Conservation (phyloP, 2,113 vertebrate species). For the Phyllostomus discolor region DNA sequence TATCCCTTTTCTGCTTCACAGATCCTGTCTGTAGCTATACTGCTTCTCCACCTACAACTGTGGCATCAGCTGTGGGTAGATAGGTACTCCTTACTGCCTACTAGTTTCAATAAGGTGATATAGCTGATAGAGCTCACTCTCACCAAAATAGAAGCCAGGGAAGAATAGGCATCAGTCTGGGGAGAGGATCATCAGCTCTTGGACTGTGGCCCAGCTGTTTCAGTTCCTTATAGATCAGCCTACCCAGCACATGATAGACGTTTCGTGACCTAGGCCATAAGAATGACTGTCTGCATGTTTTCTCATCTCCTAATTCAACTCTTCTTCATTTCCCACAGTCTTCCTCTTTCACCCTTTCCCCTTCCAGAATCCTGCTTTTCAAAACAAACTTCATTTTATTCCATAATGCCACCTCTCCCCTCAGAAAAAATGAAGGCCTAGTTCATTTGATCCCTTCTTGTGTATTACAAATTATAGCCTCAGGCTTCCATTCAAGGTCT, state of each 20-base stretch:
- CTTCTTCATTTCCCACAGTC: background rate
- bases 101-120: background rate
- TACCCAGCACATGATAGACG: background rate
- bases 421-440: background rate
- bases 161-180: background rate
- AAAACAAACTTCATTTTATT: background rate
- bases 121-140: background rate
- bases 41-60: background rate
- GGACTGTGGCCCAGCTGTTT: background rate
- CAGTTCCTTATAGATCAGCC: background rate
- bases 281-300: background rate
- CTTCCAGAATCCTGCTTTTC: background rate
- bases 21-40: background rate
- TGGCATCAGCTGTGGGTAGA: background rate
- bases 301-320: background rate
- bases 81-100: too few species aligned
- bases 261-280: background rate
- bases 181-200: too few species aligned
- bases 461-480: background rate
- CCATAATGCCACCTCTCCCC: background rate
- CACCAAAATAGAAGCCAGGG: background rate
- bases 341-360: background rate
- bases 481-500: background rate
- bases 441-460: background rate
- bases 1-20: background rate